A percentile compares a stretch with the other conserved stretches of the same genome.
phyloP scores from a whole-genome alignment of 2,888 invertebrate species.

The Caradrina clavipalpis region DNA sequence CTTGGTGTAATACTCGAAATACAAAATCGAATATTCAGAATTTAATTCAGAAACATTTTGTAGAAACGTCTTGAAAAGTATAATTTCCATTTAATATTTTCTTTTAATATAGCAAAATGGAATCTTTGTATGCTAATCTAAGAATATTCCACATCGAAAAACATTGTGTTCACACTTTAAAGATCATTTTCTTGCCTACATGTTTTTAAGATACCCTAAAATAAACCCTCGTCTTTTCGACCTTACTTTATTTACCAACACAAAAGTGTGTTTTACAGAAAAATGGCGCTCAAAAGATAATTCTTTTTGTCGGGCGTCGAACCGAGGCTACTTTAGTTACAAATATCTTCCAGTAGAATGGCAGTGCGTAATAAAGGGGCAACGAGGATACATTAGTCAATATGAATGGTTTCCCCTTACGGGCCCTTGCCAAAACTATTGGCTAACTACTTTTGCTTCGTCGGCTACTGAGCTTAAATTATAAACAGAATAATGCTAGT shows the following conservation, averaged over 20 bases:
- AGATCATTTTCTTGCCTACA: not conserved
- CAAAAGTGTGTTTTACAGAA: constrained; percentile 31
- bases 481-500: constrained; percentile 66
- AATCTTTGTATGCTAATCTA: not conserved
- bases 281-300: constrained; percentile 67
- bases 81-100: not conserved
- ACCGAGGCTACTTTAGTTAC: constrained; percentile 75
- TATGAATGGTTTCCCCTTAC: constrained; percentile 84
- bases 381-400: constrained; percentile 84
- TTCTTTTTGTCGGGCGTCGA: constrained; percentile 72
- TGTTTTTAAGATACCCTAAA: not conserved
- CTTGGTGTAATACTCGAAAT: not conserved
- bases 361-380: constrained; percentile 79
- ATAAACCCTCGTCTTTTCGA: constrained; percentile 9
- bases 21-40: not conserved
- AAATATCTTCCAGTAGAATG: constrained; percentile 76
- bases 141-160: not conserved
- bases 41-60: not conserved
- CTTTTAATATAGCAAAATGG: not conserved
- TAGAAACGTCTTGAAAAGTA: not conserved
- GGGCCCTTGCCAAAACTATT: constrained; percentile 80
- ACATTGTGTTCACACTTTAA: not conserved
- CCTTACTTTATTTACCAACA: constrained; percentile 47
- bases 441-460: constrained; percentile 76
- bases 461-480: constrained; percentile 74